A percentile compares a stretch with the other conserved stretches of the same genome.
phyloP scores from a whole-genome alignment of 2,113 vertebrate genomes.

The Pogonocichla stellata region DNA sequence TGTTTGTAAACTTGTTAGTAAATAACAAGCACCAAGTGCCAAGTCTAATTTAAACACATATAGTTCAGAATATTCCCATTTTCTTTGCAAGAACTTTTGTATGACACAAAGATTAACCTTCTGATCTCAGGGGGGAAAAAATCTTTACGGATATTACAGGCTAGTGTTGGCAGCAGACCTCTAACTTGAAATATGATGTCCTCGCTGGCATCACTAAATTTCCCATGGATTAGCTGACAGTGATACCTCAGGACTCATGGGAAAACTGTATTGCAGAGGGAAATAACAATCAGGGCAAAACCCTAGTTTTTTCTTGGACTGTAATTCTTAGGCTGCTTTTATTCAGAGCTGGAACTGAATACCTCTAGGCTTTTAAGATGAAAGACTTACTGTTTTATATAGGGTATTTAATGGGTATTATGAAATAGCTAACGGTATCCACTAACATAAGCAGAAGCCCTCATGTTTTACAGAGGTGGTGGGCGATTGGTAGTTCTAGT shows the following conservation, averaged over 20 bases:
- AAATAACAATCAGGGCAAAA: background rate
- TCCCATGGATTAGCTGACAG: conserved; percentile 29
- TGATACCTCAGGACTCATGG: background rate
- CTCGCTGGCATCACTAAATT: conserved; percentile 14
- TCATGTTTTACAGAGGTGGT: background rate
- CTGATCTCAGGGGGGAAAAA: background rate
- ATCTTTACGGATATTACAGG: background rate
- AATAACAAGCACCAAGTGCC: conserved; percentile 4
- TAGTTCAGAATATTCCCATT: background rate
- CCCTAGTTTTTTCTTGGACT: background rate
- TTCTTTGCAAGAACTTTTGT: background rate
- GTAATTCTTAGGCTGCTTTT: background rate
- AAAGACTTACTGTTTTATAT: background rate
- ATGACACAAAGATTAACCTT: conserved; percentile 31
- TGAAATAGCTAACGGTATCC: background rate
- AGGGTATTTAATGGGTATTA: background rate
- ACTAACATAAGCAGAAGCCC: background rate
- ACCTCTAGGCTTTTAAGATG: background rate
- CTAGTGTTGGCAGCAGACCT: background rate
- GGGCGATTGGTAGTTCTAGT: background rate
- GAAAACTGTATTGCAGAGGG: background rate
- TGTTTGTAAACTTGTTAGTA: background rate
- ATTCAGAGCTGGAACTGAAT: background rate
- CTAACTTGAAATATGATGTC: conserved; percentile 3
- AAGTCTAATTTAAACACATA: background rate